Conservation (phyloP, 2,888 invertebrate genomes). For the Tetranychus truncatus region DNA sequence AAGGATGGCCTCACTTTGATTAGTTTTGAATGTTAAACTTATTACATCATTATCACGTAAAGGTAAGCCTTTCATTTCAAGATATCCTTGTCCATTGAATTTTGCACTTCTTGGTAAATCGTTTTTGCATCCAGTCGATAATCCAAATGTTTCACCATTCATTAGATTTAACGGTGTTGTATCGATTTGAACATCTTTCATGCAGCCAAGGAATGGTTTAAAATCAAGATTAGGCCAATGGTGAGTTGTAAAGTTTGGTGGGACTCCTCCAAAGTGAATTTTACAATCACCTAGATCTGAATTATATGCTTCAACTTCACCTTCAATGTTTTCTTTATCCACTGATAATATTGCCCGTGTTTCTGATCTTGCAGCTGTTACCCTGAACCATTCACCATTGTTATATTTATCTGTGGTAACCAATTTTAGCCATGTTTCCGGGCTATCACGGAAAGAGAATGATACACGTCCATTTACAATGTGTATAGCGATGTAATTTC, state of each 20-base stretch:
- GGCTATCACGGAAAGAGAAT: neutral
- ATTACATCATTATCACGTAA: slow-evolving; percentile 47
- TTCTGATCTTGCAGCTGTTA: slow-evolving; percentile 39
- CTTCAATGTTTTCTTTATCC: slow-evolving; percentile 23
- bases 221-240: neutral
- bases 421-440: neutral
- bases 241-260: slow-evolving; percentile 45
- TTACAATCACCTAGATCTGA: slow-evolving; percentile 39
- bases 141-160: slow-evolving; percentile 49
- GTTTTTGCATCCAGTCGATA: slow-evolving; percentile 51
- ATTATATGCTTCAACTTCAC: slow-evolving; percentile 21
- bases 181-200: slow-evolving; percentile 53
- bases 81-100: slow-evolving; percentile 56
- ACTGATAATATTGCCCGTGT: slow-evolving; percentile 24
- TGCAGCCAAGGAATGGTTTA: slow-evolving; percentile 53
- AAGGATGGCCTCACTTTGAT: slow-evolving; percentile 47
- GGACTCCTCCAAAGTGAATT: slow-evolving; percentile 66
- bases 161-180: slow-evolving; percentile 48
- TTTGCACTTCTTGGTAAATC: slow-evolving; percentile 46
- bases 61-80: slow-evolving; percentile 51
- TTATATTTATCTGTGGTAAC: slow-evolving; percentile 40
- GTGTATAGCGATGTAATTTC: slow-evolving; percentile 56
- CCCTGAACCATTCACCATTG: slow-evolving; percentile 53
- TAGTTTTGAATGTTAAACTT: slow-evolving; percentile 56
- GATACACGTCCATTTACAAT: slow-evolving; percentile 41